phyloP scores from a whole-genome alignment of 2,113 vertebrate genomes.

The Petaurus breviceps region DNA sequence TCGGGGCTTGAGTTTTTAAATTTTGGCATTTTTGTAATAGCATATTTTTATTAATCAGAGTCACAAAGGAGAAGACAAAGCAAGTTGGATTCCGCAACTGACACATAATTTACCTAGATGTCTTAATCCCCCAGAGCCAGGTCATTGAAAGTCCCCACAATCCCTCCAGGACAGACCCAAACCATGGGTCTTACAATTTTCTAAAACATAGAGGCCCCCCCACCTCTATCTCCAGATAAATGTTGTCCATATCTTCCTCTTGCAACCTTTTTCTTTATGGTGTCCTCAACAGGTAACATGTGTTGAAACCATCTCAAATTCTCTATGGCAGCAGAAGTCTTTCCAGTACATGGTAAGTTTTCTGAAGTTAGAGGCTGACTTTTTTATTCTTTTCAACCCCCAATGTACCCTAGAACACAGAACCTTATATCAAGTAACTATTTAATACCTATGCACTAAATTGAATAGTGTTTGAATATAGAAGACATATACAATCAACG shows the following conservation, averaged over 20 bases:
- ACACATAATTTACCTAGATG: background rate
- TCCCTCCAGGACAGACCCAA: background rate
- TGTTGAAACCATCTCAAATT: background rate
- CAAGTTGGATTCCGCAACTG: background rate
- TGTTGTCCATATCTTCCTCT: background rate
- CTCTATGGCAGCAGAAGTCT: background rate
- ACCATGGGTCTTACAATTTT: constrained; percentile 19
- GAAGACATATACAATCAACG: constrained; percentile 65
- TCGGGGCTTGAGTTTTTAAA: constrained; percentile 16
- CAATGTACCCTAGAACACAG: background rate
- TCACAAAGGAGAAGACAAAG: background rate
- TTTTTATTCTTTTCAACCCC: background rate
- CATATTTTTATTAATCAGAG: constrained; percentile 21
- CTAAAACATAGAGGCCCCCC: constrained; percentile 24
- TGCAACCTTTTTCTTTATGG: background rate
- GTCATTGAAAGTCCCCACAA: background rate
- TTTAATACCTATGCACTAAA: background rate
- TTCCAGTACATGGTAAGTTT: background rate
- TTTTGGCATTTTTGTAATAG: background rate
- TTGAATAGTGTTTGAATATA: background rate
- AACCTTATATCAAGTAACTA: background rate
- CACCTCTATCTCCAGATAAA: background rate
- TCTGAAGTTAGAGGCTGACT: background rate
- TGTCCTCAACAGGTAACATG: background rate
- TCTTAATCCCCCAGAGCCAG: background rate